Base-by-base conservation (phyloP, 2,888 invertebrate genomes). In the Dyspetes luteomarginatus region DNA sequence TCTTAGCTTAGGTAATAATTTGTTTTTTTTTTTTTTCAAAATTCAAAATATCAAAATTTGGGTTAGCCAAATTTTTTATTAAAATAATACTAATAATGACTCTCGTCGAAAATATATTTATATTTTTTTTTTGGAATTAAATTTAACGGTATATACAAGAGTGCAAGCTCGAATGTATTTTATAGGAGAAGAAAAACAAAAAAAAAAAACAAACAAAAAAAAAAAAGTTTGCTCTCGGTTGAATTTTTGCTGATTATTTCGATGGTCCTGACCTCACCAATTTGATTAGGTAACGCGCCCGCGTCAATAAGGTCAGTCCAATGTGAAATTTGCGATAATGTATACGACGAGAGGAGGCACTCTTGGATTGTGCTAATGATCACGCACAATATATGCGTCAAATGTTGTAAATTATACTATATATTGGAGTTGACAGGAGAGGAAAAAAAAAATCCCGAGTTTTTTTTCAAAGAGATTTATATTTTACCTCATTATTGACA, bases 251-350 rank as follows among this genome's bases (percentile, higher is more conserved):
- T 81, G 81, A 81, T 81, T 76, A 81, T 68, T 64, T 56, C 62
- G 68, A 82, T 76, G 87, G 88, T 85, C 89, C 89, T 89, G 89
- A 90, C 89, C 89, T 89, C 81, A 86, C 87, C 89, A 88, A 90
- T 89, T 89, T 83, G 89, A 90, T 89, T 90, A 87, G 85, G 87
- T 85, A 87, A 87, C 82, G n/a, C n/a, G n/a, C n/a, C n/a, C n/a
- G n/a, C n/a, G 88, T 89, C 89, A 90, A 90, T 89, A 89, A 89
- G 89, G 89, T 90, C 89, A 84, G 65, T 62, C 86, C 85, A 90
- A 89, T 89, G 89, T 89, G 87, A 86, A 87, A 87, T 71, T 73
- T 26, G 73, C 72, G 85, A 85, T 86, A 86, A 79, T n/a, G n/a
- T n/a, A n/a, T n/a, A 7, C 1, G 28, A 17, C 45, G 55, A 60